Evolutionary conservation across 2,113 vertebrate species (phyloP).

Genomic region (Baryphthengus martii): DNA sequence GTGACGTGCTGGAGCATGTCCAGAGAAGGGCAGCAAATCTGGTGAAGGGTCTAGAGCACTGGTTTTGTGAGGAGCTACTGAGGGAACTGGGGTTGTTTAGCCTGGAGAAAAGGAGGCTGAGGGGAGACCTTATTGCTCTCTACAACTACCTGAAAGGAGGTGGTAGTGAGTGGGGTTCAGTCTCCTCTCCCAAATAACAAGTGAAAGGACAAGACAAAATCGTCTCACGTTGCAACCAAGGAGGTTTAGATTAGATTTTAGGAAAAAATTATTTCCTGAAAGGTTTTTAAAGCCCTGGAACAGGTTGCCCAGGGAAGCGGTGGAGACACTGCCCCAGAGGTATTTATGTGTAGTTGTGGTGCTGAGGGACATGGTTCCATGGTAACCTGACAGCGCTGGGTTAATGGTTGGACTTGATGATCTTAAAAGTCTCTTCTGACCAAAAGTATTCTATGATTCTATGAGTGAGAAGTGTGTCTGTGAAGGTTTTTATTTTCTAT

Average conservation of each 20-base stretch:
- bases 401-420: background rate
- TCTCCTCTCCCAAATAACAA: background rate
- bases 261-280: background rate
- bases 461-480: background rate
- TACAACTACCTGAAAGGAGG: no score
- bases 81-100: no score
- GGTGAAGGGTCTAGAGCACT: no score
- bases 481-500: background rate
- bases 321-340: background rate
- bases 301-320: background rate
- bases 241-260: background rate
- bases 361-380: background rate
- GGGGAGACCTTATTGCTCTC: no score
- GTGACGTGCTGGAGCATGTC: no score
- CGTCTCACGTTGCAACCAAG: background rate
- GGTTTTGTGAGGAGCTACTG: no score
- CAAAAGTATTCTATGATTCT: background rate
- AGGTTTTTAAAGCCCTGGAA: background rate
- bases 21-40: no score
- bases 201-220: background rate
- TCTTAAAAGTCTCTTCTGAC: background rate
- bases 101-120: no score
- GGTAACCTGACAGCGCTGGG: background rate
- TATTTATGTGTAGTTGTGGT: background rate
- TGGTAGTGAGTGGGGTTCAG: background rate